phyloP scores from a whole-genome alignment of 1,140 invertebrate genomes.

The Paraescarpia echinospica region DNA sequence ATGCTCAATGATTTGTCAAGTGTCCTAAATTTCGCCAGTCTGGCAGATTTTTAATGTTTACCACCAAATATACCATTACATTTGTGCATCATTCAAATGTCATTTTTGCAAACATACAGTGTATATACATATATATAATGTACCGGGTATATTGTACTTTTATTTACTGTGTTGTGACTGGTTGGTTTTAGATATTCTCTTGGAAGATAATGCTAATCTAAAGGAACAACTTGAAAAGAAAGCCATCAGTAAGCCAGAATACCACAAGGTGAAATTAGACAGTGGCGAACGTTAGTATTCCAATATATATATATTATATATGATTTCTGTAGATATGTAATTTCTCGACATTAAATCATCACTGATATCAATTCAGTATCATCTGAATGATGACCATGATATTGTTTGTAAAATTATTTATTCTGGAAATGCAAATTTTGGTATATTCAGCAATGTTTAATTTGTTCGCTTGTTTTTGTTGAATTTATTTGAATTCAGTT shows the following conservation, averaged over 20 bases:
- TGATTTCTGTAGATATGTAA: no score
- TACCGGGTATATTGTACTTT: background rate
- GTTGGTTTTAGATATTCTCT: constrained; percentile 54
- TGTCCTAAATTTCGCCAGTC: background rate
- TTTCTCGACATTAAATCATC: background rate
- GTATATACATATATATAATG: no score
- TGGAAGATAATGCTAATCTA: constrained; percentile 60
- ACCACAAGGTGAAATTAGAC: constrained; percentile 62
- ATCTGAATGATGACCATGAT: no score
- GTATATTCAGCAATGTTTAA: no score
- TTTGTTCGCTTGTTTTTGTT: no score
- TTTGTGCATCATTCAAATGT: no score
- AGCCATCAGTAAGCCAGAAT: constrained; percentile 64
- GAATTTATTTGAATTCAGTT: no score
- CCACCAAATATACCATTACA: no score
- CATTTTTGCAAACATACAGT: no score
- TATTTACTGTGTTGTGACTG: background rate
- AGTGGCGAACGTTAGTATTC: constrained; percentile 50
- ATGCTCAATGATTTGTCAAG: background rate
- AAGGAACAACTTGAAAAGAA: constrained; percentile 64
- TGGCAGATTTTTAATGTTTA: background rate
- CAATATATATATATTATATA: background rate
- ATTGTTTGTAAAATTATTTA: no score
- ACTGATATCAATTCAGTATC: no score
- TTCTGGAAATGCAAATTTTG: no score